Base-by-base conservation (phyloP, 2,888 invertebrate species). In the Chirona hameri region DNA sequence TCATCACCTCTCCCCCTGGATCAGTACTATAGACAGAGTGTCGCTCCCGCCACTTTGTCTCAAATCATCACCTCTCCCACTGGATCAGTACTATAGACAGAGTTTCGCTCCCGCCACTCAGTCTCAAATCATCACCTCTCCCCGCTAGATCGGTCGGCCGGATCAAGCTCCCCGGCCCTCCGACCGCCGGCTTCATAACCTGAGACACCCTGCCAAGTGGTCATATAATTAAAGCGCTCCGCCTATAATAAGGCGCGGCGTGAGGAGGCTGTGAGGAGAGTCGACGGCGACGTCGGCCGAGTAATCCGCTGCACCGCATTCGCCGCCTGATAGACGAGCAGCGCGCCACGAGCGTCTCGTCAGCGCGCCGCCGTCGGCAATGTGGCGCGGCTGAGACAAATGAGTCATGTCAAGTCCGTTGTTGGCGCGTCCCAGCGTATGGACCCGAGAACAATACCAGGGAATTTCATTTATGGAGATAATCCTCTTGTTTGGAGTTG, bases 141-240 rank as follows among this genome's bases (percentile, higher is more conserved):
- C 39, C 39, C 39, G 39, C 39, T 39, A 39, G 52, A 12, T 12
- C 12, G 52, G 52, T 12, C n/a, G 52, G 52, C 52, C 52, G 18
- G 52, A 52, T 52, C 12, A 52, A 12, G 48, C 48, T 7, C 9
- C 48, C 7, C 12, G 15, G 18, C 52, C 12, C 52, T 52, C 52
- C 52, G 52, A 29, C 69, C 29, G 31, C 15, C 46, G 24, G 46
- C 76, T 76, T 76, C 76, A 76, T 76, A 76, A 76, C 14, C 21
- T 18, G 21, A 39, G 39, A 21, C 76, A 39, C 24, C 24, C 39
- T 72, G 76, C 76, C 76, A 76, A 76, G 76, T 76, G 76, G 76
- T 76, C 76, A 21, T 76, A 76, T 76, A 76, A 76, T 76, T 76
- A 76, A 76, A 76, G 76, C 39, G 76, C 39, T 76, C 29, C 39